These are phyloP conservation scores for Dicranocentrus wangi DNA, from an alignment of 2,888 invertebrate species.

Conservation along the genomic window DNA sequence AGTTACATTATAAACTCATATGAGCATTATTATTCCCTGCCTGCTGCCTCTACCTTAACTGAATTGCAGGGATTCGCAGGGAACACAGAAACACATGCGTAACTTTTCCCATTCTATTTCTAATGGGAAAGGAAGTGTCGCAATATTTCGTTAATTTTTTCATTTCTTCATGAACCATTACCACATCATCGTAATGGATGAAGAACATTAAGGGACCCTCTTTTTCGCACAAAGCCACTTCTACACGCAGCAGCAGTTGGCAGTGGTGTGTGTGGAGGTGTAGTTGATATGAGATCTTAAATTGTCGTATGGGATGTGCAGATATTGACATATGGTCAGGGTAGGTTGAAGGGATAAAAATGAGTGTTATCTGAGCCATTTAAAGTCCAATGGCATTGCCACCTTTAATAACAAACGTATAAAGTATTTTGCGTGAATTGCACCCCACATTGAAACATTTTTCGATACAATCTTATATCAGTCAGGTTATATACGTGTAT, in stretches of 20 bases:
- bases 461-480: no score
- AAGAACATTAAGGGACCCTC: neutral
- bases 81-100: no score
- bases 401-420: slow-evolving; percentile 50
- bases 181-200: slow-evolving; percentile 43
- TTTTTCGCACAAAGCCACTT: neutral
- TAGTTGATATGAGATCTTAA: no score
- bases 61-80: no score
- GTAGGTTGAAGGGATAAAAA: neutral
- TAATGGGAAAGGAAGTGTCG: slow-evolving; percentile 67
- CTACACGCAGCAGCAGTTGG: no score
- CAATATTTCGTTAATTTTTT: slow-evolving; percentile 66
- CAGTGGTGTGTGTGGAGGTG: no score
- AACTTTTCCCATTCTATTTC: slow-evolving; percentile 42
- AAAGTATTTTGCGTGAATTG: no score
- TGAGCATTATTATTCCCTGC: neutral
- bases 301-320: neutral
- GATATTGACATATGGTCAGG: slow-evolving; percentile 22
- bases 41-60: no score
- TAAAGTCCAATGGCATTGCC: slow-evolving; percentile 62
- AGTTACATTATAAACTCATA: slow-evolving; percentile 1
- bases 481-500: no score
- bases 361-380: slow-evolving; percentile 49
- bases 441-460: no score
- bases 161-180: slow-evolving; percentile 61